A percentile compares a stretch with the other conserved stretches of the same genome.
These are phyloP conservation scores for Halichoeres trimaculatus DNA, from an alignment of 2,113 vertebrate species.

Conservation along the genomic window DNA sequence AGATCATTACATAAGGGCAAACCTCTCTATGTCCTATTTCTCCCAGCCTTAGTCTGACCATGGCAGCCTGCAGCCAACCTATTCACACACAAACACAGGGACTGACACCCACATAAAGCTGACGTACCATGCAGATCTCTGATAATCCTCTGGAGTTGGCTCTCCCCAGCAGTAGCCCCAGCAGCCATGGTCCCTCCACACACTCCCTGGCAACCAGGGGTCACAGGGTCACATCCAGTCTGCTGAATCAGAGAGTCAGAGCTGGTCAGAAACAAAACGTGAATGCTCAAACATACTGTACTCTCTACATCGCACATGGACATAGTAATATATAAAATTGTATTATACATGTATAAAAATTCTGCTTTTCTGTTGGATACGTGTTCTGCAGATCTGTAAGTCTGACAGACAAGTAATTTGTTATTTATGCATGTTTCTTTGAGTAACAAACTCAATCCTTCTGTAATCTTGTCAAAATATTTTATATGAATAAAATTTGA, in stretches of 20 bases:
- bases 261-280: slow-evolving; percentile 53
- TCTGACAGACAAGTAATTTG: background rate
- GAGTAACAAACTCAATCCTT: no score
- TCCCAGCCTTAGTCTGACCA: slow-evolving; percentile 27
- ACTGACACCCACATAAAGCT: slow-evolving; percentile 41
- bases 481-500: no score
- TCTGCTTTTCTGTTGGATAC: background rate
- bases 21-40: slow-evolving; percentile 25
- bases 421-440: background rate
- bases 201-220: slow-evolving; percentile 68
- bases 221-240: slow-evolving; percentile 75
- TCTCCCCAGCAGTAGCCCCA: slow-evolving; percentile 81
- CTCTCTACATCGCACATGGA: background rate
- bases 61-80: slow-evolving; percentile 21
- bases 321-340: background rate
- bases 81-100: slow-evolving; percentile 44
- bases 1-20: slow-evolving; percentile 21
- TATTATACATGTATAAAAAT: background rate
- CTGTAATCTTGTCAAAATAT: no score
- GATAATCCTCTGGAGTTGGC: slow-evolving; percentile 95
- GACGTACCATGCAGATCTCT: slow-evolving; percentile 91
- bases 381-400: no score
- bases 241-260: slow-evolving; percentile 79
- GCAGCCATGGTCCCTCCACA: slow-evolving; percentile 84
- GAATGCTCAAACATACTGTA: slow-evolving; percentile 25